These are phyloP conservation scores for Larimichthys crocea DNA, from an alignment of 2,113 vertebrate species.

Conservation along the genomic window DNA sequence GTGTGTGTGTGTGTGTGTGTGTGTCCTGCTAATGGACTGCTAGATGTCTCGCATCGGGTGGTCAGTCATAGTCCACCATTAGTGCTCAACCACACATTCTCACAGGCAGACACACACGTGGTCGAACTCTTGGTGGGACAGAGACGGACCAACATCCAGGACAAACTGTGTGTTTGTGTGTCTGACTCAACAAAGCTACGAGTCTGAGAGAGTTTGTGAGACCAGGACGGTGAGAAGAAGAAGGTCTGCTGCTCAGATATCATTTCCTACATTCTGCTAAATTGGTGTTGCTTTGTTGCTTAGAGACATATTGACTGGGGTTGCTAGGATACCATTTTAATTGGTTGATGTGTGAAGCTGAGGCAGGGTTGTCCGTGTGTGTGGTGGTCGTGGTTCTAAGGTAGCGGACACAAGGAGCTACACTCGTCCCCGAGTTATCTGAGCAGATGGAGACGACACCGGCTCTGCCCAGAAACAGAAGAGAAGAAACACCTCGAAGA, in stretches of 20 bases:
- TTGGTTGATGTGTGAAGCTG: constrained; percentile 69
- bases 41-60: constrained; percentile 36
- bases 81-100: constrained; percentile 5
- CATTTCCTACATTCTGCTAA: constrained; percentile 56
- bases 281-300: constrained; percentile 68
- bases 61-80: constrained; percentile 39
- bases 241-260: constrained; percentile 31
- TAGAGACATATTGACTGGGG: constrained; percentile 71
- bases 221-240: background rate
- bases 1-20: constrained; percentile 1
- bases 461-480: too few relatives aligned
- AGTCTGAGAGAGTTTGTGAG: constrained; percentile 5
- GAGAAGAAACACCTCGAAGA: background rate
- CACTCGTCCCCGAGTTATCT: constrained; percentile 13
- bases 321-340: constrained; percentile 76
- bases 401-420: background rate
- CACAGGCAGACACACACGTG: background rate
- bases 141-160: too few relatives aligned
- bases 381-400: background rate
- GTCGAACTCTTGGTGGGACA: constrained; percentile 4
- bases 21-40: constrained; percentile 53
- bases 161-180: too few relatives aligned
- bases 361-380: constrained; percentile 15
- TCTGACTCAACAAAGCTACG: background rate
- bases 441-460: background rate